Evolutionary conservation across 2,888 invertebrate genomes (phyloP), one percentile per base, ranked within the genome.

Genomic region (Lasioglossum calceatum): DNA sequence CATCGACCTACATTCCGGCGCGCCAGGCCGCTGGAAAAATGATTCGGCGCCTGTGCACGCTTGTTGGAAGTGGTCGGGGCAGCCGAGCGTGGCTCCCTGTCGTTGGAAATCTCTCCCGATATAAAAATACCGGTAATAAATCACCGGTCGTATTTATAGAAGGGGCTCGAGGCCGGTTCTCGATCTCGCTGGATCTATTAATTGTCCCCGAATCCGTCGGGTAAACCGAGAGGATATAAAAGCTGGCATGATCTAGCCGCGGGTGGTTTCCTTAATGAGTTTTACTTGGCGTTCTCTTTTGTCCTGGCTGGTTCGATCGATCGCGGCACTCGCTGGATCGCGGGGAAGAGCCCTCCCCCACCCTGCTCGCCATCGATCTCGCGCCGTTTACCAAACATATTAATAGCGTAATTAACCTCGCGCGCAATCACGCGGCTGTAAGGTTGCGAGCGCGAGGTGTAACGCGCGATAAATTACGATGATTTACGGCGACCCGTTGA

Each of bases 71-170:
- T 54, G 54, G 54, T 23, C 54, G 54, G 19, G 23, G 54, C 54
- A 54, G 54, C 23, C 54, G 54, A 54, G 54, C 54, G 23, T 54
- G 54, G 54, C 54, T 54, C 54, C 54, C 2, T 19, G 32, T 23
- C 23, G n/a, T 39, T 36, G 27, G 72, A 39, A 70, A n/a, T 70
- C 44, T 64, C 16, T 23, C 71, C 27, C 67, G 67, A 67, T 67
- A 82, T 89, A 89, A 93, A 92, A 93, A 92, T 91, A 92, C 90
- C 88, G 82, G 42, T 89, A 90, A 93, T 92, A 91, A 92, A 92
- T 92, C 89, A 89, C 75, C 58, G 71, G 32, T 44, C 23, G 2
- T 47, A 39, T 76, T 93, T 93, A 92, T 94, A 93, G 92, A 90
- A 85, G 87, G 81, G 84, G 87, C 84, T 83, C 86, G 90, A 84